Conservation (phyloP, 2,888 invertebrate species). For the Erynnis tages region DNA sequence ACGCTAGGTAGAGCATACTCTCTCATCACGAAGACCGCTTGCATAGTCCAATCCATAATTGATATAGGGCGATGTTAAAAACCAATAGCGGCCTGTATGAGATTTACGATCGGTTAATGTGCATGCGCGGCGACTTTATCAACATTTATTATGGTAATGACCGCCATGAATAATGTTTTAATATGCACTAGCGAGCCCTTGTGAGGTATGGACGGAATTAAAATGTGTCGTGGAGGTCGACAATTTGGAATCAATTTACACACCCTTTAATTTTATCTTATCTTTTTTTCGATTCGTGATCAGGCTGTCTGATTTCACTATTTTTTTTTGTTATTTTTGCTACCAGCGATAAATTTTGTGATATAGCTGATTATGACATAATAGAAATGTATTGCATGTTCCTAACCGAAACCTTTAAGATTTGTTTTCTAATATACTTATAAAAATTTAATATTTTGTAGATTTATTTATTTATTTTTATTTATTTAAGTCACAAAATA, state of each 20-base stretch:
- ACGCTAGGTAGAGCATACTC: constrained; percentile 43
- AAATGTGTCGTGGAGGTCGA: constrained; percentile 1
- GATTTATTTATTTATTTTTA: too few relatives aligned
- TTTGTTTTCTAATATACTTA: too few relatives aligned
- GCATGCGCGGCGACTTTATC: constrained; percentile 72
- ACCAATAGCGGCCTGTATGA: constrained; percentile 66
- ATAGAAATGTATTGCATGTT: too few relatives aligned
- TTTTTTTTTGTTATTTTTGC: background rate
- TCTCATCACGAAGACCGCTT: constrained; percentile 36
- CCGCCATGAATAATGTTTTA: constrained; percentile 65
- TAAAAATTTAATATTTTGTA: too few relatives aligned
- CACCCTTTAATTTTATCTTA: background rate
- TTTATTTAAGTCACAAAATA: too few relatives aligned
- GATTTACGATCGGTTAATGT: constrained; percentile 72
- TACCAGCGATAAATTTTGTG: too few relatives aligned
- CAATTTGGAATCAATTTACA: background rate
- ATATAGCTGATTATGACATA: too few relatives aligned
- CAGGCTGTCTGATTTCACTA: background rate
- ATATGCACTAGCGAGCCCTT: constrained; percentile 44
- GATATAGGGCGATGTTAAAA: constrained; percentile 66
- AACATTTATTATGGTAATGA: constrained; percentile 78
- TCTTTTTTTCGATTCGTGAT: background rate
- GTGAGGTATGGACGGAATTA: constrained; percentile 17
- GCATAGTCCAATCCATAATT: constrained; percentile 64
- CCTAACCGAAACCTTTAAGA: too few relatives aligned